Percentiles rank a stretch among this genome's conserved stretches.
Evolutionary conservation across 2,113 vertebrate species (phyloP).

Genomic region (human (Homo sapiens)): GRCh38 chr5:181058501-181059000

Average conservation of each 20-base stretch:
- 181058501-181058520: not conserved
- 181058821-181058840: not conserved
- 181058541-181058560: not conserved
- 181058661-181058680: not conserved
- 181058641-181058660: not conserved
- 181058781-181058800: not conserved
- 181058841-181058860: not conserved
- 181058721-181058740: not conserved
- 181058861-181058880: not conserved
- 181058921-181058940: not conserved
- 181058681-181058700: not conserved
- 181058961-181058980: not conserved
- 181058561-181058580: not conserved
- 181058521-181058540: not conserved
- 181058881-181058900: not conserved
- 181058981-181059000: not conserved
- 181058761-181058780: slow-evolving; percentile 3
- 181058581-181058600: not conserved
- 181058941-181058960: not conserved
- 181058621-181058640: not conserved
- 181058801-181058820: no score
- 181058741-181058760: not conserved
- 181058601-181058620: not conserved
- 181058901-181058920: not conserved
- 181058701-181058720: not conserved